phyloP scores from a whole-genome alignment of 2,888 invertebrate genomes.

The Tetranychus piercei region DNA sequence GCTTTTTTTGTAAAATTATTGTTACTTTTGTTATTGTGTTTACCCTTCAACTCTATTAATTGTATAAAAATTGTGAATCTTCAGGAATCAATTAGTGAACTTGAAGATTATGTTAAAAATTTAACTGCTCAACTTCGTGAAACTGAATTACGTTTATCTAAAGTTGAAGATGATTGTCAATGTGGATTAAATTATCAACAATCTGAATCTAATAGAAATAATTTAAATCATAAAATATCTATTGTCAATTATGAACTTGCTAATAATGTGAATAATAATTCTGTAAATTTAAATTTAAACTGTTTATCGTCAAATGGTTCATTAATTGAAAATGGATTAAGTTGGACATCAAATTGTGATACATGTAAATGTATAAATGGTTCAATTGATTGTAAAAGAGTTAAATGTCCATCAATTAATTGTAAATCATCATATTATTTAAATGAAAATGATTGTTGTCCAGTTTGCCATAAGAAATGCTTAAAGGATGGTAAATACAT shows the following conservation, averaged over 20 bases:
- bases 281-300: background rate
- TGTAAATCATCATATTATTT: slow-evolving; percentile 41
- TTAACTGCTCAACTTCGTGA: slow-evolving; percentile 49
- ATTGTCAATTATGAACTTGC: too few species aligned
- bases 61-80: background rate
- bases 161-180: slow-evolving; percentile 45
- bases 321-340: background rate
- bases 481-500: background rate
- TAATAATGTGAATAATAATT: too few species aligned
- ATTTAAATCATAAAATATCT: too few species aligned
- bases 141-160: slow-evolving; percentile 55
- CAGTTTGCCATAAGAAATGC: slow-evolving; percentile 53
- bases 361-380: slow-evolving; percentile 41
- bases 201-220: too few species aligned
- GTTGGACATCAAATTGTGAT: background rate
- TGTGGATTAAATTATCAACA: background rate
- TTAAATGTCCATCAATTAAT: slow-evolving; percentile 54
- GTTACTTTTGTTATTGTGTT: slow-evolving; percentile 48
- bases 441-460: slow-evolving; percentile 48
- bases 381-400: slow-evolving; percentile 59
- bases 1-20: too few species aligned
- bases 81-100: background rate
- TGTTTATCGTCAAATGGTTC: background rate
- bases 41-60: slow-evolving; percentile 53
- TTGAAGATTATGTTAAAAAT: slow-evolving; percentile 3